phyloP scores from a whole-genome alignment of 1,140 invertebrate species.

The Charaxes varanes region DNA sequence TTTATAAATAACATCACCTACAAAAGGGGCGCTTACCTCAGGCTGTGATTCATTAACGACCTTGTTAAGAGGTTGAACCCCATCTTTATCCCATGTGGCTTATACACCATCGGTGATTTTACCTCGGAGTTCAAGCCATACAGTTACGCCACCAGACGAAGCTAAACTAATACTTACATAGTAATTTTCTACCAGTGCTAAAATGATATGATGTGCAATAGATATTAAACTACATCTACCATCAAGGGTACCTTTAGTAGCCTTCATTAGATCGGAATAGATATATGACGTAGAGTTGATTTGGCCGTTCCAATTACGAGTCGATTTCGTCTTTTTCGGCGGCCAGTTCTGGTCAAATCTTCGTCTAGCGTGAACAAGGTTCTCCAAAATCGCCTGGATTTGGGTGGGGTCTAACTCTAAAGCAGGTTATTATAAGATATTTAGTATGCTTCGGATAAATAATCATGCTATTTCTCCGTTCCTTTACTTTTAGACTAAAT shows the following conservation, averaged over 20 bases:
- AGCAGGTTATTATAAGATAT: conserved; percentile 45
- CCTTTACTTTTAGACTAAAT: no score
- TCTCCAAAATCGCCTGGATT: conserved; percentile 60
- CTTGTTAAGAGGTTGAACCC: no score
- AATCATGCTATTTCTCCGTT: conserved; percentile 4
- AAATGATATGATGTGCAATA: conserved; percentile 3
- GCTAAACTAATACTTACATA: conserved; percentile 8
- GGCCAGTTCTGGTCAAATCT: conserved; percentile 60
- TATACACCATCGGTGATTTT: no score
- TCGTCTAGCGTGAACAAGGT: conserved; percentile 42
- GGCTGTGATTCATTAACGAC: no score
- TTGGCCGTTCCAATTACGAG: conserved; percentile 46
- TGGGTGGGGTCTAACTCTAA: conserved; percentile 61
- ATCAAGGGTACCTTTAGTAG: conserved; percentile 51
- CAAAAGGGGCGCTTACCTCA: no score
- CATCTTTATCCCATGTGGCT: no score
- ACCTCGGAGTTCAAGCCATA: no score
- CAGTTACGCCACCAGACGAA: no score
- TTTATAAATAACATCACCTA: no score
- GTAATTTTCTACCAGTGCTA: conserved; percentile 8
- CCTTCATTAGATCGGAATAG: conserved; percentile 53
- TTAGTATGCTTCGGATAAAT: conserved; percentile 40
- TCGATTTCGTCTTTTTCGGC: conserved; percentile 32
- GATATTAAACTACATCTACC: conserved; percentile 3
- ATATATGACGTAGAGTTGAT: conserved; percentile 48